These are phyloP conservation scores for Gandaritis pyraliata DNA, from an alignment of 2,888 invertebrate genomes.

Conservation along the genomic window DNA sequence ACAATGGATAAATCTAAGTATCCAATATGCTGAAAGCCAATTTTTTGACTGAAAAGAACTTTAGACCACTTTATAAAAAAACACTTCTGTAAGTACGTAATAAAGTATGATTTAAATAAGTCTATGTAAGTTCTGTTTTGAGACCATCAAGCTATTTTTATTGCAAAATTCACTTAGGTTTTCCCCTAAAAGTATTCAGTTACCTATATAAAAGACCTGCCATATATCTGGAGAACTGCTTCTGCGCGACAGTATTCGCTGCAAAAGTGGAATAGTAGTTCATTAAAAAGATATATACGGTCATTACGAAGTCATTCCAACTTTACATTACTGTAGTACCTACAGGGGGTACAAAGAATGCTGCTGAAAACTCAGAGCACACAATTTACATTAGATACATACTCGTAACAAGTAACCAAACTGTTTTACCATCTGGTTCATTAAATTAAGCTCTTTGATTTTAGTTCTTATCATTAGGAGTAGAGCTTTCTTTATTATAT, in stretches of 20 bases:
- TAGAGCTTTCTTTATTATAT: too few species aligned
- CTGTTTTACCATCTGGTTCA: too few species aligned
- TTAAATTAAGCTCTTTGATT: too few species aligned
- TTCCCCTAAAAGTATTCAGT: conserved; percentile 54
- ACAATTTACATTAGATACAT: too few species aligned
- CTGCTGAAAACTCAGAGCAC: neutral
- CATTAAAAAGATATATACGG: conserved; percentile 80
- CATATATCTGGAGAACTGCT: conserved; percentile 64
- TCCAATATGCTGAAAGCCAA: too few species aligned
- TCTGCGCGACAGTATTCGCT: conserved; percentile 63
- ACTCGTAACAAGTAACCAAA: too few species aligned
- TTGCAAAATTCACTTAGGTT: conserved; percentile 62
- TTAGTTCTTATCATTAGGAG: too few species aligned
- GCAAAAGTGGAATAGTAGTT: conserved; percentile 69
- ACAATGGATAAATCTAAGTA: too few species aligned
- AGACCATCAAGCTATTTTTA: conserved; percentile 54
- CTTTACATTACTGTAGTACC: conserved; percentile 53
- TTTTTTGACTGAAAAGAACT: too few species aligned
- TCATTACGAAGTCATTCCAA: conserved; percentile 72
- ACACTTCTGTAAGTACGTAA: neutral
- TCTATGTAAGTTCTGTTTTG: conserved; percentile 25
- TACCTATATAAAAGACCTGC: conserved; percentile 61
- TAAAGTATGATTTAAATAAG: conserved; percentile 25
- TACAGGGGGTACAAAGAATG: neutral
- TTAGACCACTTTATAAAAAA: too few species aligned